phyloP scores from a whole-genome alignment of 2,113 vertebrate genomes.

The Microtus ochrogaster region DNA sequence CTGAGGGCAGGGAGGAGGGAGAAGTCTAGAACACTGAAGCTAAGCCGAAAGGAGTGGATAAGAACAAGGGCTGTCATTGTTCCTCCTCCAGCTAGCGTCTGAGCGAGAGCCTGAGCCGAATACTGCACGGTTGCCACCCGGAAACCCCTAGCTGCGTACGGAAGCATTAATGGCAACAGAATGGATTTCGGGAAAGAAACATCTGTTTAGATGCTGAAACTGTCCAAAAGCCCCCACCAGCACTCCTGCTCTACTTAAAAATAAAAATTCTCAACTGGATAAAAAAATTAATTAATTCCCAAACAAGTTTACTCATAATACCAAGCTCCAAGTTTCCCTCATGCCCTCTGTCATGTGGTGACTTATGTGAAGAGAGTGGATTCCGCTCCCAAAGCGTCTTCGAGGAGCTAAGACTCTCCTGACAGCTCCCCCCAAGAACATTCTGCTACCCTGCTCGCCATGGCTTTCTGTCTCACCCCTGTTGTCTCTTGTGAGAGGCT shows the following conservation, averaged over 20 bases:
- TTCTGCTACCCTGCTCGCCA: neutral
- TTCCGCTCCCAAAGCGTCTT: neutral
- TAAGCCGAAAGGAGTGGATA: constrained; percentile 46
- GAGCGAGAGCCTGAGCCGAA: neutral
- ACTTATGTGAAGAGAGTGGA: neutral
- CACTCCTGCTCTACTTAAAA: neutral
- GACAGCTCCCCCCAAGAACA: neutral
- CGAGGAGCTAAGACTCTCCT: neutral
- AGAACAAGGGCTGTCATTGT: constrained; percentile 53
- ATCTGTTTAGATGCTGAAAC: neutral
- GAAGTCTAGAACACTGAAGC: constrained; percentile 45
- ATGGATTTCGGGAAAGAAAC: neutral
- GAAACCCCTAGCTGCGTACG: neutral
- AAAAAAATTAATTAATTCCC: neutral
- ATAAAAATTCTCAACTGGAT: neutral
- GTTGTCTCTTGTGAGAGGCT: neutral
- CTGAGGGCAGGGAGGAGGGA: neutral
- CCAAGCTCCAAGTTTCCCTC: neutral
- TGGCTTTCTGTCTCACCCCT: neutral
- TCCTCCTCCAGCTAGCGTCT: constrained; percentile 54
- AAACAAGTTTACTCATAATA: neutral
- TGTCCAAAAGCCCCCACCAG: neutral
- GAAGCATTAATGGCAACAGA: neutral
- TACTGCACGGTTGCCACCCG: neutral
- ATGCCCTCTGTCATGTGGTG: neutral